Base-by-base conservation (phyloP, 2,113 vertebrate species). In the Acanthochromis polyacanthus region DNA sequence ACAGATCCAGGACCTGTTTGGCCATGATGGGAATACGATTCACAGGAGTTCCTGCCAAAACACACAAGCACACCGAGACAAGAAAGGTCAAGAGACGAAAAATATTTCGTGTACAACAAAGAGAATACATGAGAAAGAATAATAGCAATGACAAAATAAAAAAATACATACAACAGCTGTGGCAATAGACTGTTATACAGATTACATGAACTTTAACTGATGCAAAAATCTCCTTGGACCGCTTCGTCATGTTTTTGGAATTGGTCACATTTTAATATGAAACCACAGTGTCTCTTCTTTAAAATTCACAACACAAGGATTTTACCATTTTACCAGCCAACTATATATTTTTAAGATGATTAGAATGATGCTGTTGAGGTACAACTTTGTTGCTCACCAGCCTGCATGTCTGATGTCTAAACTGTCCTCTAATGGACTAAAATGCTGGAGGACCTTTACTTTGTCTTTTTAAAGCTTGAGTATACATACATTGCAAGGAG, bases 1-100 rank as follows among this genome's bases (percentile, higher is more conserved):
- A 98, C 52, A 99, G 95, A 86, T 99, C 98, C 51, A 99, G 93
- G 69, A 99, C 98, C 88, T 99, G 98, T 92, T 99, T 99, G 80
- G 98, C 98, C 98, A 99, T 99, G 93, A 99, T 99, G 81, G 98
- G 98, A 90, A 99, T 99, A 45, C 98, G 94, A 93, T 99, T 99
- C 86, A 99, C 98, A 0, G 98, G 98, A 0, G 98, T 99, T 75
- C 98, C 98, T 99, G 85, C 0, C 69, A 28, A 19, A 73, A 70
- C 23, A 86, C 66, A 69, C 57, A 66, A 19, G 45, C 55, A 52
- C 19, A 50, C 22, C 30, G 12, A 43, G 11, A 43, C 40, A 83
- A 30, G 10, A 74, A 50, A 56, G 10, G 23, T 69, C n/a, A 82
- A 20, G 12, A 59, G 22, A 28, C 10, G 17, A 11, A 60, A 38